Evolutionary conservation across 2,797 vertebrate species (phyloP).

Genomic region (Diceros bicornis): DNA sequence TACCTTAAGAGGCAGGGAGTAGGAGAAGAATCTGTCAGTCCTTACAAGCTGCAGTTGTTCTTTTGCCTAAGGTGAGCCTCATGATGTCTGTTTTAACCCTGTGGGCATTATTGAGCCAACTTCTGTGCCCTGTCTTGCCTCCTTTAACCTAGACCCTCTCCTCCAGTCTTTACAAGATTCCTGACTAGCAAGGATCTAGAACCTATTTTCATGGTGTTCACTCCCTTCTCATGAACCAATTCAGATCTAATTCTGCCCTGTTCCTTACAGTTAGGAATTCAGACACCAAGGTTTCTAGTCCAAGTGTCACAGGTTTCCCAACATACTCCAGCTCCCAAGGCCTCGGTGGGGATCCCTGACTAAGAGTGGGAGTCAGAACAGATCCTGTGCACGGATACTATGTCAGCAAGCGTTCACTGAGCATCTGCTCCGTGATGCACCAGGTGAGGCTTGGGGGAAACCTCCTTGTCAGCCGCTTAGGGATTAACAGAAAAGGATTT

Average conservation of each 20-base stretch:
- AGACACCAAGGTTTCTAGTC: neutral
- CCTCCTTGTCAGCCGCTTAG: neutral
- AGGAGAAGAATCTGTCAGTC: neutral
- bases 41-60: neutral
- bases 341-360: neutral
- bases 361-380: neutral
- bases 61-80: neutral
- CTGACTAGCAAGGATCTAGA: neutral
- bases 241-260: neutral
- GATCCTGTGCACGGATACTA: neutral
- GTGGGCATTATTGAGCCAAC: neutral
- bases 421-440: neutral
- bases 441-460: neutral
- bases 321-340: neutral
- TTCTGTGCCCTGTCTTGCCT: neutral
- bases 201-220: neutral
- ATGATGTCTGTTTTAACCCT: neutral
- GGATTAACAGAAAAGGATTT: neutral
- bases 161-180: neutral
- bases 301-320: neutral
- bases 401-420: neutral
- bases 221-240: neutral
- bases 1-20: neutral
- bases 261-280: neutral
- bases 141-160: neutral